Conservation (phyloP, 2,888 invertebrate species). For the Conchocele bisecta region DNA sequence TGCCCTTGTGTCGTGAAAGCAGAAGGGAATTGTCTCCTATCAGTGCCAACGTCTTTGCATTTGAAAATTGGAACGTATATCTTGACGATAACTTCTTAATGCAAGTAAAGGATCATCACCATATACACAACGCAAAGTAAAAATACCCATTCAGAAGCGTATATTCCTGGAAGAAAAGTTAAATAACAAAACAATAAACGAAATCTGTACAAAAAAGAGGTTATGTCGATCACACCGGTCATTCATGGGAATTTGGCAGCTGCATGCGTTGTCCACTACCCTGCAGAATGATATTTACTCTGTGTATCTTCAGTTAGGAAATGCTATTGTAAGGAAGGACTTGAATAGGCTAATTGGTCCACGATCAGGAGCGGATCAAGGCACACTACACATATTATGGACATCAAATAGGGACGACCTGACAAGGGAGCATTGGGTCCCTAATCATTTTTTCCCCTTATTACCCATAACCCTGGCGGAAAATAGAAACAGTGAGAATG, state of each 20-base stretch:
- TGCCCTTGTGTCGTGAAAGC: neutral
- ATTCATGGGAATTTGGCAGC: conserved; percentile 53
- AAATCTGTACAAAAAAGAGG: conserved; percentile 10
- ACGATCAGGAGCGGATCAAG: neutral
- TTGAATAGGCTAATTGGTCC: conserved; percentile 26
- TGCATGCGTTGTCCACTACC: conserved; percentile 35
- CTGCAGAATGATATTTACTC: conserved; percentile 26
- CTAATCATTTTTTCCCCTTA: too few relatives aligned
- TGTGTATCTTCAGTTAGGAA: conserved; percentile 38
- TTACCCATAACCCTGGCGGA: too few relatives aligned
- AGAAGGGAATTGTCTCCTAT: conserved; percentile 9
- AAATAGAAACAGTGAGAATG: too few relatives aligned
- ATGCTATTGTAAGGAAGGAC: conserved; percentile 33
- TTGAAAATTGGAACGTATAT: too few relatives aligned
- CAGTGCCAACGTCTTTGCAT: conserved; percentile 10
- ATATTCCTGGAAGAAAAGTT: too few relatives aligned
- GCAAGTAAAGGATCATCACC: too few relatives aligned
- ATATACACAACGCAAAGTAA: too few relatives aligned
- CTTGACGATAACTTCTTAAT: too few relatives aligned
- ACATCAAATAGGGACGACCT: too few relatives aligned
- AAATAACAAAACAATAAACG: neutral
- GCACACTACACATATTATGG: too few relatives aligned
- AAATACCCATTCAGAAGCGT: too few relatives aligned
- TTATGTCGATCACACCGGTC: neutral
- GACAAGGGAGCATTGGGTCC: too few relatives aligned